Percentiles rank a stretch among this genome's conserved stretches.
Evolutionary conservation across 2,797 vertebrate species (phyloP).

Genomic region (Furcifer pardalis): DNA sequence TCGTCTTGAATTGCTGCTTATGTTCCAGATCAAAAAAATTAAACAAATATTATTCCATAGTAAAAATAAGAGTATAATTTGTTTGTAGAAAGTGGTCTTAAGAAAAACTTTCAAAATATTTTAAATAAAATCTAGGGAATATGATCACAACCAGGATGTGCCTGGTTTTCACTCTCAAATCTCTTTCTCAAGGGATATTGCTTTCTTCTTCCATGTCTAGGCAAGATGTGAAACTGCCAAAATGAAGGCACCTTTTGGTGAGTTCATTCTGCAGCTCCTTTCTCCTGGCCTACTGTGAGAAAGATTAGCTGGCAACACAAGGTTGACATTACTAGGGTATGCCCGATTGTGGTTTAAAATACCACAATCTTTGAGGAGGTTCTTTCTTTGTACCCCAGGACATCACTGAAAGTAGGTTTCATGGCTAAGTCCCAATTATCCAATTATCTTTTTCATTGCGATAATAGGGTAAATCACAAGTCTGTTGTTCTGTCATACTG

Average conservation of each 20-base stretch:
- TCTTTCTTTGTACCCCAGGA: too few relatives aligned
- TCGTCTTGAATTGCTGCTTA: not conserved
- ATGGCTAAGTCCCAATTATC: not conserved
- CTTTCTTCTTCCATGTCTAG: too few relatives aligned
- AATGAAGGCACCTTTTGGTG: too few relatives aligned
- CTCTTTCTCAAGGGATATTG: too few relatives aligned
- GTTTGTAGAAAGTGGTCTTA: not conserved
- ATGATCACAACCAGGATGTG: not conserved
- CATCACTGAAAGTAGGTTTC: not conserved
- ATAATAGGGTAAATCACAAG: not conserved
- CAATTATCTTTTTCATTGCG: not conserved
- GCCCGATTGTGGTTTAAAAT: too few relatives aligned
- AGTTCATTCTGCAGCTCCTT: too few relatives aligned
- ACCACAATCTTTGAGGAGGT: too few relatives aligned
- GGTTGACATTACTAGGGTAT: too few relatives aligned
- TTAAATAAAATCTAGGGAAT: not conserved
- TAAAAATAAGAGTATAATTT: not conserved
- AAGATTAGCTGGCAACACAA: too few relatives aligned
- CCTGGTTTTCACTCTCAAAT: too few relatives aligned
- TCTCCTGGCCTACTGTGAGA: too few relatives aligned
- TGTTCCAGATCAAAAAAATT: not conserved
- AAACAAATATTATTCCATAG: not conserved
- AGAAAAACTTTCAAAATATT: not conserved
- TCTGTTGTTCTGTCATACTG: not conserved
- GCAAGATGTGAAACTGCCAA: too few relatives aligned